phyloP scores from a whole-genome alignment of 92 coral and sea anemone genomes.

The Virgularia gustaviana region DNA sequence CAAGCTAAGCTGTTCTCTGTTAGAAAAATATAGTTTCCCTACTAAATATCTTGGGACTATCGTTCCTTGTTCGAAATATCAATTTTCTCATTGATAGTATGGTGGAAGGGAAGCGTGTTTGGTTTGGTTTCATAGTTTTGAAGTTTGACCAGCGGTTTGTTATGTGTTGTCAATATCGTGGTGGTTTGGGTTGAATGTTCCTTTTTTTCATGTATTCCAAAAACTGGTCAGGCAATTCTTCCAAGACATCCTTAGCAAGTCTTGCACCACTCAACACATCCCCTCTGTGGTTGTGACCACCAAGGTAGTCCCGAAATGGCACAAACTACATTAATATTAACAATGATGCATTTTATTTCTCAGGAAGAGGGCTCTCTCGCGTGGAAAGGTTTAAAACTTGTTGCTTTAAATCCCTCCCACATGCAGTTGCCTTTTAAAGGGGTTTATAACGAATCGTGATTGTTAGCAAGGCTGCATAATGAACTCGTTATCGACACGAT shows the following conservation, averaged over 20 bases:
- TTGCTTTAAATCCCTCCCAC: no score
- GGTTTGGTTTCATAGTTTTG: background rate
- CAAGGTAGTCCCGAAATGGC: constrained; percentile 93
- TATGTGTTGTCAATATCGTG: constrained; percentile 3
- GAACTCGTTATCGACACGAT: no score
- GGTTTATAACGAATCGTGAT: no score
- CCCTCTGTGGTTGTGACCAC: constrained; percentile 48
- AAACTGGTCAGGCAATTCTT: constrained; percentile 95
- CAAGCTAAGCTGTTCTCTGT: background rate
- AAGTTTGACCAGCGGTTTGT: background rate
- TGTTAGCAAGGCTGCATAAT: no score
- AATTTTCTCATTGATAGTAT: background rate
- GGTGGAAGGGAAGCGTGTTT: background rate
- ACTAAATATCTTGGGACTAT: no score
- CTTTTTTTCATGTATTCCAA: constrained; percentile 85
- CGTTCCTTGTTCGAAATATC: no score
- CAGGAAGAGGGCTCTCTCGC: no score
- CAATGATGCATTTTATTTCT: constrained; percentile 1
- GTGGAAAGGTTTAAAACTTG: no score
- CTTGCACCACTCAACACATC: constrained; percentile 77
- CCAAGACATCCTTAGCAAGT: constrained; percentile 90
- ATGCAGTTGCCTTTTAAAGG: no score
- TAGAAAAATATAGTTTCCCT: no score
- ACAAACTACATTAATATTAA: constrained; percentile 68
- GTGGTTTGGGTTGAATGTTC: constrained; percentile 48